Percentiles rank a stretch among this genome's conserved stretches.
phyloP scores from a whole-genome alignment of 2,888 invertebrate species.

The Lypha dubia region DNA sequence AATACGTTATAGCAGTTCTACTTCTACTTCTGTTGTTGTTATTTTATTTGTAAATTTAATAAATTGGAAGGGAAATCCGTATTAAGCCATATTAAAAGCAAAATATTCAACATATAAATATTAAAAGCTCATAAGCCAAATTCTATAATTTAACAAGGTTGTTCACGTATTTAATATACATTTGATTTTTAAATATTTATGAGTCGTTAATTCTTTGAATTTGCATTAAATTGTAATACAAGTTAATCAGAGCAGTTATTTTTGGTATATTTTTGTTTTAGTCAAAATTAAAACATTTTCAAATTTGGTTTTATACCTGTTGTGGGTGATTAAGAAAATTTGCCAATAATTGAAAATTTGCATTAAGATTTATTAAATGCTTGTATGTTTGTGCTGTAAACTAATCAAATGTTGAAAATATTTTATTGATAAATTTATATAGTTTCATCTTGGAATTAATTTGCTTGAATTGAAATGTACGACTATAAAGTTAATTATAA shows the following conservation, averaged over 20 bases:
- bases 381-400: too few species aligned
- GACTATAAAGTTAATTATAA: not conserved
- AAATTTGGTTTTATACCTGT: too few species aligned
- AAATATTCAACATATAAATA: not conserved
- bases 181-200: constrained; percentile 30
- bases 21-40: constrained; percentile 5
- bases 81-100: constrained; percentile 10
- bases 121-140: constrained; percentile 18
- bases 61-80: constrained; percentile 66
- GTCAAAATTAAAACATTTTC: too few species aligned
- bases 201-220: constrained; percentile 25
- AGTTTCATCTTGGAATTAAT: not conserved
- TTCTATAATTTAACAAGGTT: constrained; percentile 41
- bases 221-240: constrained; percentile 30
- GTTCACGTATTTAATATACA: constrained; percentile 24
- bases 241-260: constrained; percentile 41
- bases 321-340: constrained; percentile 17
- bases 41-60: constrained; percentile 29
- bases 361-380: not conserved
- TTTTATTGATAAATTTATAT: not conserved
- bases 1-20: not conserved
- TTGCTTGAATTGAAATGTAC: not conserved
- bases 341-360: not conserved
- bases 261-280: too few species aligned
- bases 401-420: not conserved